Evolutionary conservation across 37 sponge, comb jelly and placozoan species (phyloP).

Genomic region (Trichoplax adhaerens): DNA sequence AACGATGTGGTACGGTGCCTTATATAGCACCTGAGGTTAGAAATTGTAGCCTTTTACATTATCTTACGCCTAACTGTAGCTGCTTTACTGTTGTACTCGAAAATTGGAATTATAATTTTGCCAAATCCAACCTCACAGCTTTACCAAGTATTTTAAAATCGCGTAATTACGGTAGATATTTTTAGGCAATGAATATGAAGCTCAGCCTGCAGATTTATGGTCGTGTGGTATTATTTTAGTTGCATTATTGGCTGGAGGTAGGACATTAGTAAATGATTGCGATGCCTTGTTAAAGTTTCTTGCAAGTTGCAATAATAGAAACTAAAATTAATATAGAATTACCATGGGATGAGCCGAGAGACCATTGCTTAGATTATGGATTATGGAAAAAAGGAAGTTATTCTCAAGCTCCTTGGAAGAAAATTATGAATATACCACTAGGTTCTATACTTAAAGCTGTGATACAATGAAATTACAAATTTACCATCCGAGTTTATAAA

Average conservation of each 20-base stretch:
- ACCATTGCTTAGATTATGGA: constrained; percentile 40
- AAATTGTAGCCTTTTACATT: neutral
- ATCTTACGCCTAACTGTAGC: no score
- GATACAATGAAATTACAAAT: neutral
- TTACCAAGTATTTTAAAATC: no score
- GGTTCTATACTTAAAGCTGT: constrained; percentile 10
- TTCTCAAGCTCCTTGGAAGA: constrained; percentile 59
- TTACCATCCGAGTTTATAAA: neutral
- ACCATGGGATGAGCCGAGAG: constrained; percentile 93
- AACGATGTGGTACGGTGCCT: constrained; percentile 87
- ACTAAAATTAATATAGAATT: constrained; percentile 26
- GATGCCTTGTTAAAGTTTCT: no score
- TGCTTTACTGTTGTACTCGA: no score
- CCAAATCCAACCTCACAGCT: no score
- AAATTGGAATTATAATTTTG: no score
- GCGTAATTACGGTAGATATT: constrained; percentile 14
- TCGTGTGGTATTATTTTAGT: constrained; percentile 89
- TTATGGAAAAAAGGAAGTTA: constrained; percentile 56
- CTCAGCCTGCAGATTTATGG: constrained; percentile 92
- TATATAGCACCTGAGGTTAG: constrained; percentile 92
- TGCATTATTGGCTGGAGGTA: constrained; percentile 70
- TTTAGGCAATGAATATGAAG: constrained; percentile 58
- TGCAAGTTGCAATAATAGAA: no score
- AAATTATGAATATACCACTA: constrained; percentile 70
- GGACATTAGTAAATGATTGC: neutral